Conservation (phyloP, 92 coral and sea anemone species). For the Isaurus tuberculatus region DNA sequence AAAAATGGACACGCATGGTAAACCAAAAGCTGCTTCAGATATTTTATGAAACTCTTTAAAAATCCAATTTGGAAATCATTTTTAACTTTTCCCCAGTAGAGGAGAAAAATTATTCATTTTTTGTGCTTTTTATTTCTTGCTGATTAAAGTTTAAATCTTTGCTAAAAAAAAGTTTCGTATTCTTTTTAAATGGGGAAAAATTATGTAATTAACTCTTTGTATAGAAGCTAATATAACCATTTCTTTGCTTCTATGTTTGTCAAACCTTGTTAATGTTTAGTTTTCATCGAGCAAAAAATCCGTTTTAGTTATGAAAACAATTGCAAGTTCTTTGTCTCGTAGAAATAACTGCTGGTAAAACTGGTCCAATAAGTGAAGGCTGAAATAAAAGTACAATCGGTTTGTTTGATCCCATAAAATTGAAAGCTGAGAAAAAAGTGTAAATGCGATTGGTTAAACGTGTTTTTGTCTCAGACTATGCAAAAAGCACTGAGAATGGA, state of each 20-base stretch:
- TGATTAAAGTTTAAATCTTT: too few species aligned
- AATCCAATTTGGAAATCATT: too few species aligned
- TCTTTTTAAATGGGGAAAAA: background rate
- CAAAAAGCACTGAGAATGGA: constrained; percentile 52
- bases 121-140: too few species aligned
- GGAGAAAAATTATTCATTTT: too few species aligned
- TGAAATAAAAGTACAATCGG: background rate
- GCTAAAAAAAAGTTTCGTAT: background rate
- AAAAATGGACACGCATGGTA: background rate
- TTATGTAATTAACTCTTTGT: background rate
- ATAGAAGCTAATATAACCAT: background rate
- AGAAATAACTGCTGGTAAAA: constrained; percentile 35
- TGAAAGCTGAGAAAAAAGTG: background rate
- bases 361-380: constrained; percentile 36
- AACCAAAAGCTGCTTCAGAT: too few species aligned
- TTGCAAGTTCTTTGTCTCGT: too few species aligned
- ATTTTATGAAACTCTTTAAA: too few species aligned
- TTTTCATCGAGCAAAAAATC: background rate
- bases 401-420: background rate
- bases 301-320: background rate
- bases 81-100: too few species aligned
- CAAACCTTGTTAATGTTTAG: background rate
- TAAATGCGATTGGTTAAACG: background rate
- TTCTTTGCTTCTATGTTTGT: background rate
- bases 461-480: constrained; percentile 46